Base-by-base conservation (phyloP, 2,888 invertebrate genomes). In the Strigamia crassipes region DNA sequence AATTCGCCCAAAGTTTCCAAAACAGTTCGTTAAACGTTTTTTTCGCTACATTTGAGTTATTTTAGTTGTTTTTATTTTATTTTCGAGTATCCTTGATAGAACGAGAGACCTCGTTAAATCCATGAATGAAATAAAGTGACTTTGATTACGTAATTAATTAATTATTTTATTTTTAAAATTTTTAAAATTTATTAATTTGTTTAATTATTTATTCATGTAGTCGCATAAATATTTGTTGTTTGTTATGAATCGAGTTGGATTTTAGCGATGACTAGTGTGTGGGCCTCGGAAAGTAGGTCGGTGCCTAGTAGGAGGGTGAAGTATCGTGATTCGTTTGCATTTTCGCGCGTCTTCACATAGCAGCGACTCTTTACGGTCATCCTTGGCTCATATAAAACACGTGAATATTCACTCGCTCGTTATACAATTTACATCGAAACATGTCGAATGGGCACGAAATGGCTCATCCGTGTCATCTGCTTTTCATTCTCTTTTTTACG, bases 311-410 rank as follows among this genome's bases (percentile, higher is more conserved):
- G 61, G 61, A 61, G 61, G 61, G 61, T 61, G 61, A 61, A 61
- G 61, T 23, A 61, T 61, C 61, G 5, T 61, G 21, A 23, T 23
- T 18, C 23, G 61, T 61, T 61, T 61, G 61, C 61, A 61, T 61
- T 61, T 61, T 61, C 61, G 61, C 61, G 61, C 61, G 61, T 23
- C 61, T 61, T 61, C 38, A 38, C 38, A 61, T 56, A 3, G 12
- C 21, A 61, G 61, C 23, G 61, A 12, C 21, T 21, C 61, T 46
- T 46, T 46, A 61, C 18, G 23, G 21, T 23, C 23, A 61, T 61
- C 61, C 61, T 61, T 61, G 61, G 61, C 61, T 61, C 61, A 23
- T 61, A 61, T 61, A 61, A 61, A 61, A 12, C 61, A 61, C 61
- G 61, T 18, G 61, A 61, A 61, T 61, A 23, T 61, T 21, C 18